phyloP scores from a whole-genome alignment of 2,888 invertebrate genomes.

The Eustalomyia histrio region DNA sequence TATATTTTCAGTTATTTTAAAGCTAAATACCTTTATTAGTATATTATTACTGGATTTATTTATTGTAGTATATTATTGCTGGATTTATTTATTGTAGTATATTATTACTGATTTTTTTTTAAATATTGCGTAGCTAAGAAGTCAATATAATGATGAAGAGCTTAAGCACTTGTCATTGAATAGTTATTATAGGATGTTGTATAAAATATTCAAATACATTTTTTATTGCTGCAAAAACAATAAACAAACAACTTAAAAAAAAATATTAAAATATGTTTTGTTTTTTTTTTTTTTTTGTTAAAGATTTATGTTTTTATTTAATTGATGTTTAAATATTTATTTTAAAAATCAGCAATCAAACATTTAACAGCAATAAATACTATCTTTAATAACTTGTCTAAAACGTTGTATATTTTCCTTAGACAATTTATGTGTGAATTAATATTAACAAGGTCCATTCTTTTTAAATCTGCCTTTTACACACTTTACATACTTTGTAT shows the following conservation, averaged over 20 bases:
- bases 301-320: constrained; percentile 32
- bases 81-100: too few relatives aligned
- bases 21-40: too few relatives aligned
- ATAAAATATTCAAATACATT: neutral
- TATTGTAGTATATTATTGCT: too few relatives aligned
- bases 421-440: constrained; percentile 33
- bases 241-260: neutral
- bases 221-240: neutral
- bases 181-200: neutral
- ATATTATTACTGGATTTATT: too few relatives aligned
- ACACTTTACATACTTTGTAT: neutral
- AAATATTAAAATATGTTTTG: neutral
- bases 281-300: neutral
- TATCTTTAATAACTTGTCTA: neutral
- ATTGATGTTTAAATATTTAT: constrained; percentile 19
- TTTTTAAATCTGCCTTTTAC: neutral
- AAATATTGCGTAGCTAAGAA: too few relatives aligned
- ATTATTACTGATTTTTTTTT: too few relatives aligned
- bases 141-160: neutral
- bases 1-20: too few relatives aligned
- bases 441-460: constrained; percentile 25
- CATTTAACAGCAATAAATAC: too few relatives aligned
- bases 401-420: neutral
- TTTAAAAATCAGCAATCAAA: neutral
- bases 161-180: constrained; percentile 18